Conservation (phyloP, 2,113 vertebrate species). For the Osmerus eperlanus region DNA sequence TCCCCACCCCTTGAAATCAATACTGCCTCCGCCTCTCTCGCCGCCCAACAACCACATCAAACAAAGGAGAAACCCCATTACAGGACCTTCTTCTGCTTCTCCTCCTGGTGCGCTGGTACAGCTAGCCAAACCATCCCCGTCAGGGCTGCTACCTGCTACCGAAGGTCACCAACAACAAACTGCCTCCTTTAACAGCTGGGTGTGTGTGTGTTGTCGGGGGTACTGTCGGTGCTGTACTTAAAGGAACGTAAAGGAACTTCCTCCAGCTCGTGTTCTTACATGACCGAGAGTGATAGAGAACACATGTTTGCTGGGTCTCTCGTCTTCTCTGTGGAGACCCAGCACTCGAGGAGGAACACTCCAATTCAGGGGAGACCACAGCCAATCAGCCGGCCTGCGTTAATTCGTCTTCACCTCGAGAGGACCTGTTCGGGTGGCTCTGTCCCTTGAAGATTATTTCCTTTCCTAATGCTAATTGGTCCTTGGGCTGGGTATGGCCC, state of each 20-base stretch:
- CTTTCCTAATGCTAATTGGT: slow-evolving; percentile 79
- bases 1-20: slow-evolving; percentile 80
- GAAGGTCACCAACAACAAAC: slow-evolving; percentile 24
- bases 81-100: slow-evolving; percentile 51
- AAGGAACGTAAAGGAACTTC: slow-evolving; percentile 21
- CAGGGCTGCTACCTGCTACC: background rate
- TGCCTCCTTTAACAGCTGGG: background rate
- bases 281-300: slow-evolving; percentile 24
- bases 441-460: slow-evolving; percentile 77
- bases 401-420: slow-evolving; percentile 76
- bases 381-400: slow-evolving; percentile 59
- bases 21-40: slow-evolving; percentile 90
- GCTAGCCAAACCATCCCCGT: too few species aligned
- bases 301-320: slow-evolving; percentile 50
- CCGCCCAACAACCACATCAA: slow-evolving; percentile 12
- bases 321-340: slow-evolving; percentile 46
- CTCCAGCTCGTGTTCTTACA: slow-evolving; percentile 28
- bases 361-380: slow-evolving; percentile 52
- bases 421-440: slow-evolving; percentile 73
- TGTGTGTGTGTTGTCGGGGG: too few species aligned
- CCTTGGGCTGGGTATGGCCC: slow-evolving; percentile 65
- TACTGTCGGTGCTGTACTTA: slow-evolving; percentile 12
- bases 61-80: slow-evolving; percentile 55
- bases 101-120: too few species aligned
- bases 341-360: slow-evolving; percentile 32